Base-by-base conservation (phyloP, 2,888 invertebrate species). In the Sinohyriopsis cumingii region DNA sequence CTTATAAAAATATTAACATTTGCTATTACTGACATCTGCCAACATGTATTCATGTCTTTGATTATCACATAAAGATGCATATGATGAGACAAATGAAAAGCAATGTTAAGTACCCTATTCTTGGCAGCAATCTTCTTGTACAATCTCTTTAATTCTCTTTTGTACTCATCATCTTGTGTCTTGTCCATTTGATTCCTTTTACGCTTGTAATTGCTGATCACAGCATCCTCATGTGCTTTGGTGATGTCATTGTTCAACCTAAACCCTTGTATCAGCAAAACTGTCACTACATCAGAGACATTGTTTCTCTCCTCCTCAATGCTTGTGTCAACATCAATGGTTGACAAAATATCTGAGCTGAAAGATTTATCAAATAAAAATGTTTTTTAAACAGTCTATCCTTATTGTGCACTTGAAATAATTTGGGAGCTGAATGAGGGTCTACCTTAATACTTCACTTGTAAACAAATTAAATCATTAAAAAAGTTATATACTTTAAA, bases 241-340 rank as follows among this genome's bases (percentile, higher is more conserved):
- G 75, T 72, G 65, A 89, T 84, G 71, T 88, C 88, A 9, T 81
- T 82, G 76, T 89, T 89, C 60, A 64, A 85, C 82, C 69, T 79
- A 67, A 19, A 55, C 28, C 76, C 69, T 45, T 71, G 65, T n/a
- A 88, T 70, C 19, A 87, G 81, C 24, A 82, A 72, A 12, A 76
- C 69, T 0, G 84, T 85, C 28, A 84, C 82, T 25, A 79, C 75
- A 28, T 84, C 74, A 45, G 86, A 78, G 3, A 85, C 84, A 55
- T 84, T 79, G 67, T 84, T 85, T 62, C 88, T 82, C 74, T 89
- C 87, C 22, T 78, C 72, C 77, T 89, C 89, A 18, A 89, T 75
- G 24, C 83, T 81, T n/a, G 82, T 85, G 68, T 89, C 89, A 3
- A 86, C 79, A 45, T 81, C 72, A 33, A 84, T 83, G 9, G 89